Conservation (phyloP, 2,888 invertebrate genomes). For the Protophormia terraenovae region DNA sequence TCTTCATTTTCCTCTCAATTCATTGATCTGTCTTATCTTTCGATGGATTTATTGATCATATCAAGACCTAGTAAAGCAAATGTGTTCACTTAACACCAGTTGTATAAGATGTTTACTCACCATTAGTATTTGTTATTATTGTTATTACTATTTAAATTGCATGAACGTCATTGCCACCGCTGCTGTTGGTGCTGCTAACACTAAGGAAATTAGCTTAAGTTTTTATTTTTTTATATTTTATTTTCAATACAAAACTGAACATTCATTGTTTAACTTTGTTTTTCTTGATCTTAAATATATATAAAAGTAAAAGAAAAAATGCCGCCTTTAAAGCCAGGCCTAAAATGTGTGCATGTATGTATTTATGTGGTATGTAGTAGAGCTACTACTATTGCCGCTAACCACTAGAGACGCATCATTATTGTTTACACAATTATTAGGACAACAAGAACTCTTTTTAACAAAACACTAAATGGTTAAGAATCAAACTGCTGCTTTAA, state of each 20-base stretch:
- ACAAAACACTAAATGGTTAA: slow-evolving; percentile 39
- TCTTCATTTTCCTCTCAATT: neutral
- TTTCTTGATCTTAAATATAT: slow-evolving; percentile 25
- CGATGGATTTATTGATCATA: slow-evolving; percentile 36
- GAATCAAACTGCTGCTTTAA: neutral
- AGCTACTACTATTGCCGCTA: slow-evolving; percentile 25
- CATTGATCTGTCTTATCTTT: slow-evolving; percentile 4
- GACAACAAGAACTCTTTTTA: slow-evolving; percentile 69
- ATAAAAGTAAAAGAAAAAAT: slow-evolving; percentile 68
- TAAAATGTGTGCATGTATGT: neutral
- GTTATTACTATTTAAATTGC: slow-evolving; percentile 79
- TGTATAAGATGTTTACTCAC: slow-evolving; percentile 72
- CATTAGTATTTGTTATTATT: slow-evolving; percentile 78
- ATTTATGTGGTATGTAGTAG: neutral
- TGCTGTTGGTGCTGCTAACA: neutral
- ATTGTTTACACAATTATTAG: slow-evolving; percentile 80
- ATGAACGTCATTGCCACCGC: slow-evolving; percentile 48
- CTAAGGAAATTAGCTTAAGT: slow-evolving; percentile 75
- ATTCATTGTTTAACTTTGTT: slow-evolving; percentile 70
- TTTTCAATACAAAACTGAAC: slow-evolving; percentile 32
- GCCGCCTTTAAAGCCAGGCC: slow-evolving; percentile 73
- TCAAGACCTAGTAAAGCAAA: neutral
- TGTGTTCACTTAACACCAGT: slow-evolving; percentile 49
- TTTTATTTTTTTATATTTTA: neutral
- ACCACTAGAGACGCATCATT: slow-evolving; percentile 74